Conservation (phyloP, 2,113 vertebrate species). For the Cervus canadensis region DNA sequence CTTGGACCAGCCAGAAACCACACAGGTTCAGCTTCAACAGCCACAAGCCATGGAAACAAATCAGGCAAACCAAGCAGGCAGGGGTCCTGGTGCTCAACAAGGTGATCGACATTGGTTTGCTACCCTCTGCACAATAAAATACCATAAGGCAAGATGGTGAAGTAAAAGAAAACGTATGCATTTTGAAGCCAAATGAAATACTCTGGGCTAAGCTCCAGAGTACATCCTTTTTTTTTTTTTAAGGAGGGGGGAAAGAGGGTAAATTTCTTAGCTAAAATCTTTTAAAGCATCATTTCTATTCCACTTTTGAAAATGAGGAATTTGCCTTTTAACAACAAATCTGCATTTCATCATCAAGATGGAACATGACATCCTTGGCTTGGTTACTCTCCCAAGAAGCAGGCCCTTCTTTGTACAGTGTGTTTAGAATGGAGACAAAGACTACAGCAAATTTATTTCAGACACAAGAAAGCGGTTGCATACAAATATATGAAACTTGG, state of each 20-base stretch:
- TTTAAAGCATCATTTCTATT: constrained; percentile 42
- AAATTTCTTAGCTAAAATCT: constrained; percentile 51
- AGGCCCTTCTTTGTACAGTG: constrained; percentile 18
- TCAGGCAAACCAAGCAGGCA: not conserved
- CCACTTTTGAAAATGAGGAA: constrained; percentile 54
- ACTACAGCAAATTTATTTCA: constrained; percentile 4
- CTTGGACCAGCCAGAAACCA: not conserved
- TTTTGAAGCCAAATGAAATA: constrained; percentile 35
- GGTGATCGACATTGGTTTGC: not conserved
- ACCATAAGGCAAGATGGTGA: not conserved
- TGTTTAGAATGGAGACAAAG: constrained; percentile 40
- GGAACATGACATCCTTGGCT: constrained; percentile 53
- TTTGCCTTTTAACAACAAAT: constrained; percentile 60
- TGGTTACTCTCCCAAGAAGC: constrained; percentile 39
- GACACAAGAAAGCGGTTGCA: not conserved
- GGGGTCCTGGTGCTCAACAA: not conserved
- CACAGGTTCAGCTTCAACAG: not conserved
- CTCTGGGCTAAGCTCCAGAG: constrained; percentile 34
- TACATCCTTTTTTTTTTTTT: not conserved
- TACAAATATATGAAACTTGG: not conserved
- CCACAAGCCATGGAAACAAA: not conserved
- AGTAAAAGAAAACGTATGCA: not conserved
- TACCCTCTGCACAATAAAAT: not conserved
- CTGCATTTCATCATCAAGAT: constrained; percentile 70
- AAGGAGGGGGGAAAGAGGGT: not conserved